Base-by-base conservation (phyloP, 2,113 vertebrate genomes). In the Harpagus bidentatus region DNA sequence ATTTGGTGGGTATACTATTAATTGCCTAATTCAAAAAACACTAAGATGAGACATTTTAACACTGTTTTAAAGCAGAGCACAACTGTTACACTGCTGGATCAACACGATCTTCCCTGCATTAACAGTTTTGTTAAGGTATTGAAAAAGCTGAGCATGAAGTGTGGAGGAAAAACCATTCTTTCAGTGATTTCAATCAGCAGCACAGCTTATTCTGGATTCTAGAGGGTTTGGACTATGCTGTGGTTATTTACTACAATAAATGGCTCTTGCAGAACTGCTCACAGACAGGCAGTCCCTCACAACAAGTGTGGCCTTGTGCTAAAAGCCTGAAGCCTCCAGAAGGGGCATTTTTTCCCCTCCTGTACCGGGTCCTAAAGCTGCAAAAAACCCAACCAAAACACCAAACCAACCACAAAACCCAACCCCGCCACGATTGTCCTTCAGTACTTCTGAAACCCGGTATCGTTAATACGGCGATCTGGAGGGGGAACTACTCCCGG, bases 381-480 rank as follows among this genome's bases (percentile, higher is more conserved):
- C 31, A 34, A 62, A 74, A 48, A 53, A 26, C 3, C 28, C 52
- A 50, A 25, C 28, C 52, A 17, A 28, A 53, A 31, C 26, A 29
- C 50, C 50, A 17, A 53, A 29, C 10, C 53, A 52, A 28, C 29
- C 18, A 38, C 16, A 12, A 47, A 36, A 7, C 10, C 13, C 40
- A 55, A n/a, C 7, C 32, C 31, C 18, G 2, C 32, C 11, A 8
- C 55, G 32, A 59, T 4, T 25, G 69, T 48, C 42, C 59, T 71
- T 58, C 63, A 70, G 69, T 42, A 10, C 13, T 61, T 65, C n/a
- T 42, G 58, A 65, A 83, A 16, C 4, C 13, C 66, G 4, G n/a
- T 6, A 5, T 13, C 0, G 3, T 18, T 34, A 2, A 11, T 12
- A 1, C 0, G n/a, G 52, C 40, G 56, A 0, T 16, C 48, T 10